Evolutionary conservation across 2,113 vertebrate genomes (phyloP), one percentile per base, ranked within the genome.

Genomic region (Gobiocypris rarus): DNA sequence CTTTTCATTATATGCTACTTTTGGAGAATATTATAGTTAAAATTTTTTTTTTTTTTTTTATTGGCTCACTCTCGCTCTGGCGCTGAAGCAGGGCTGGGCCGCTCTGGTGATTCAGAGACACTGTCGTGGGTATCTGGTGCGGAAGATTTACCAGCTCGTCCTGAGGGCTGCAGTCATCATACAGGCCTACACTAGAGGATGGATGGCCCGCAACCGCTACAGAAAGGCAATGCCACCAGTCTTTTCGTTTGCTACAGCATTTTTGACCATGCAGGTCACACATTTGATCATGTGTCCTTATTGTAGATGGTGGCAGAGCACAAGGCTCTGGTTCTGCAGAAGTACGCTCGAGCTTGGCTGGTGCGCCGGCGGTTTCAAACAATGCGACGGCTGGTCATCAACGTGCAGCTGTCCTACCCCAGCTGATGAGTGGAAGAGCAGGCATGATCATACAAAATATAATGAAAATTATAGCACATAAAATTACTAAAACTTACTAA

Each of bases 401-500:
- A 98, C 3, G 96, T 99, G 31, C 98, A 99, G 89, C 96, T 99
- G 0, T 98, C 97, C 0, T 97, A 94, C 90, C 98, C 31, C 97
- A 99, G 89, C 92, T 94, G 28, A 94, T 99, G 86, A 87, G 84
- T 96, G 13, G 98, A 99, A 38, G 97, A 99, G 6, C 96, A 98
- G 95, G 98, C 99, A 83, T 84, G 43, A 45, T 24, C 41, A 8
- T 5, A 43, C 1, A 73, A 43, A 45, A 2, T 45, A 11, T 45
- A 45, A 45, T 45, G 2, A 45, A 45, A 45, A 11, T 45, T 8
- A 45, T 11, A 45, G 43, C 43, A 45, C 43, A 45, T 45, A 45
- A 10, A 45, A 45, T 3, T 45, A 45, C 43, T 45, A 45, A 10
- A 45, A 45, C 10, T 13, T 45, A 45, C 43, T n/a, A n/a, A 11